Evolutionary conservation across 1,140 invertebrate genomes (phyloP).

Genomic region (Atopsyche davidsoni): DNA sequence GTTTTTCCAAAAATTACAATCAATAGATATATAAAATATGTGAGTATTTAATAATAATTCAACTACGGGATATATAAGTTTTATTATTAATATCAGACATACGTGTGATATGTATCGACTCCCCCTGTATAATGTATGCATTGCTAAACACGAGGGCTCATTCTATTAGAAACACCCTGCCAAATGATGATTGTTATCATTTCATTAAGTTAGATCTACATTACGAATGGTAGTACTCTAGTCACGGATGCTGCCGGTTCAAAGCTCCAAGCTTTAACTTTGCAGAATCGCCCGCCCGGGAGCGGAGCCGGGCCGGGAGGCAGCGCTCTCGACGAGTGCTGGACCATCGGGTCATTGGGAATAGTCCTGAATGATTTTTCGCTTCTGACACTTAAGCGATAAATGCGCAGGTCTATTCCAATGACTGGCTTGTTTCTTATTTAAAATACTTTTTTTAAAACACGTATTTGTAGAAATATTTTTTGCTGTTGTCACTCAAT

Average conservation of each 20-base stretch:
- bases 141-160: not conserved
- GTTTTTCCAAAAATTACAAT: conserved; percentile 29
- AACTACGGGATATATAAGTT: conserved; percentile 16
- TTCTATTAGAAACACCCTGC: not conserved
- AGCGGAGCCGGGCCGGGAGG: too few species aligned
- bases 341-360: not conserved
- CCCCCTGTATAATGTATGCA: conserved; percentile 22
- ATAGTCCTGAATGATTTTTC: conserved; percentile 6
- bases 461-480: too few species aligned
- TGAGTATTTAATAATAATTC: conserved; percentile 19
- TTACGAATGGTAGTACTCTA: too few species aligned
- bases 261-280: too few species aligned
- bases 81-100: conserved; percentile 27
- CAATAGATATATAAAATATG: conserved; percentile 29
- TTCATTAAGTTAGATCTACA: not conserved
- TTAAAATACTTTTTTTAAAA: too few species aligned
- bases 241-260: too few species aligned
- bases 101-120: conserved; percentile 30
- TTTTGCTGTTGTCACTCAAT: too few species aligned
- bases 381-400: conserved; percentile 27
- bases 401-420: too few species aligned
- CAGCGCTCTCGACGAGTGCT: too few species aligned
- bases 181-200: not conserved
- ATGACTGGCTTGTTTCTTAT: too few species aligned
- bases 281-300: too few species aligned